phyloP scores from a whole-genome alignment of 2,888 invertebrate genomes.

The Ptilodon capucinus region DNA sequence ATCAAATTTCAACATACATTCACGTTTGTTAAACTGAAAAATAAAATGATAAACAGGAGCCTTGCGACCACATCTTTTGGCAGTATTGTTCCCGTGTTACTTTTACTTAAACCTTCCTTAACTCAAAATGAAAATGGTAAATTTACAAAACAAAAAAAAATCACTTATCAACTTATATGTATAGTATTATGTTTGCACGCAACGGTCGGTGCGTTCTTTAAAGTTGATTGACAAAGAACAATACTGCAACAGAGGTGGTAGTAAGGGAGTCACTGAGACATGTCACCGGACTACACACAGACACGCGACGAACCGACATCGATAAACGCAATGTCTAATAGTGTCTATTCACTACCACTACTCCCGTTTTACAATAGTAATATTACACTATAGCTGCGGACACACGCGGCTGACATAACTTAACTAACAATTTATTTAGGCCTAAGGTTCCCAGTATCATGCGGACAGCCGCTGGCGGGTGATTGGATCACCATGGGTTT shows the following conservation, averaged over 20 bases:
- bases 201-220: too few relatives aligned
- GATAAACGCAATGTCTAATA: constrained; percentile 35
- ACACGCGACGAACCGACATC: constrained; percentile 33
- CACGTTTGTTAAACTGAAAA: constrained; percentile 66
- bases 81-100: too few relatives aligned
- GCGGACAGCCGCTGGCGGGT: too few relatives aligned
- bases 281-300: constrained; percentile 49
- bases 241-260: too few relatives aligned
- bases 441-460: constrained; percentile 17
- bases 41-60: constrained; percentile 59
- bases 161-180: too few relatives aligned
- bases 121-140: too few relatives aligned
- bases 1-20: constrained; percentile 78
- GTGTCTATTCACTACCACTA: constrained; percentile 46
- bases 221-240: too few relatives aligned
- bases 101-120: too few relatives aligned
- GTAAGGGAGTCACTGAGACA: constrained; percentile 41
- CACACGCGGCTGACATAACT: constrained; percentile 38
- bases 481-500: too few relatives aligned
- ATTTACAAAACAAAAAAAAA: too few relatives aligned
- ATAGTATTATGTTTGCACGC: too few relatives aligned
- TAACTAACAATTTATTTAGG: constrained; percentile 25
- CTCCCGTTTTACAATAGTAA: constrained; percentile 38
- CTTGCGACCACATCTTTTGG: too few relatives aligned
- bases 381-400: constrained; percentile 58